Percentiles rank a stretch among this genome's conserved stretches.
Evolutionary conservation across 2,113 vertebrate genomes (phyloP).

Genomic region (Cranoglanis bouderius): DNA sequence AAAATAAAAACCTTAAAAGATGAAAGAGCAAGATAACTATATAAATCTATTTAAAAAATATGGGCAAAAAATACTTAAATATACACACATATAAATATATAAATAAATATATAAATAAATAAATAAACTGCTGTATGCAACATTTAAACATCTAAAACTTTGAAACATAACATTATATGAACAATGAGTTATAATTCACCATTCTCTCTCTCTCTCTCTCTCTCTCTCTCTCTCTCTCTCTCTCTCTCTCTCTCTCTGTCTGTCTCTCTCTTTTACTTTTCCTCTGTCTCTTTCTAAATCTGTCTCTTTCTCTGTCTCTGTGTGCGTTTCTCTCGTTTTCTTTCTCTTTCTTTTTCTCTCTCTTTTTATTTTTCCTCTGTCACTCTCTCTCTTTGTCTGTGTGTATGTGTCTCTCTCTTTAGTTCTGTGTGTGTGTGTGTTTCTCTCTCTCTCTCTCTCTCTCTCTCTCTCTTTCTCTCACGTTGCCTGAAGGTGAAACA

Average conservation of each 20-base stretch:
- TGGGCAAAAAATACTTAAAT: not conserved
- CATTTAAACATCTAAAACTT: too few relatives aligned
- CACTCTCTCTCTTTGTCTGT: conserved; percentile 54
- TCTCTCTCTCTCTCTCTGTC: not conserved
- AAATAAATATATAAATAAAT: not conserved
- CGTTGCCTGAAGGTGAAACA: conserved; percentile 39
- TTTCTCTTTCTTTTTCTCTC: not conserved
- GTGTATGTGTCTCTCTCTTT: not conserved
- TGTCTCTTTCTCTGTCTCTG: not conserved
- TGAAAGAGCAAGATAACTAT: not conserved
- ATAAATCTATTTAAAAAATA: not conserved
- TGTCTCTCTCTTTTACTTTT: not conserved
- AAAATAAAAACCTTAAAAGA: too few relatives aligned
- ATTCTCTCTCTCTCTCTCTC: not conserved
- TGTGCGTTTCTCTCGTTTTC: not conserved
- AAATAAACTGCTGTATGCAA: too few relatives aligned
- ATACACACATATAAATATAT: not conserved
- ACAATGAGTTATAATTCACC: too few relatives aligned
- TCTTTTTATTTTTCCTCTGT: not conserved
- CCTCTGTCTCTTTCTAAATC: too few relatives aligned
- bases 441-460: not conserved
- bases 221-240: not conserved
- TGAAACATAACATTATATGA: too few relatives aligned
- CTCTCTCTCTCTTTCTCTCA: conserved; percentile 58
- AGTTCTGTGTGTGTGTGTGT: not conserved